Conservation (phyloP, 2,113 vertebrate species). For the Melanerpes formicivorus region DNA sequence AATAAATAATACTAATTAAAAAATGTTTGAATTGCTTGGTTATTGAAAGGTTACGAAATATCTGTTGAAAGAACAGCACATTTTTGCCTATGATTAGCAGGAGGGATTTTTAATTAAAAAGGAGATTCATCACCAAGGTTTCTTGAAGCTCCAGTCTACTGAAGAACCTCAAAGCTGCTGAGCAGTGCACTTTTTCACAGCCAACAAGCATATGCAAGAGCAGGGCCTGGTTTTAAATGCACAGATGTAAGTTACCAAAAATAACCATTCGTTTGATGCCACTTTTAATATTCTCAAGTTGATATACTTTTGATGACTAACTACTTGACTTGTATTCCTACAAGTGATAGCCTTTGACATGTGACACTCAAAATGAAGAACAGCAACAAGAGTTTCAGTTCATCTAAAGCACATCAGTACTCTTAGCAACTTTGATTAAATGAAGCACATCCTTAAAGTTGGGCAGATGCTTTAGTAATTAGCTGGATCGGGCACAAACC, state of each 20-base stretch:
- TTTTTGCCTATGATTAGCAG: not conserved
- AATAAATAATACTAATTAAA: not conserved
- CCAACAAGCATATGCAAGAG: not conserved
- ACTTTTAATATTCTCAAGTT: not conserved
- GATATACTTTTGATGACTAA: not conserved
- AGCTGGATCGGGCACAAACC: not conserved
- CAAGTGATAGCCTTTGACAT: not conserved
- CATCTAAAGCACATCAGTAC: not conserved
- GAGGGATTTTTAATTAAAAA: not conserved
- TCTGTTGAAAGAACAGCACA: not conserved
- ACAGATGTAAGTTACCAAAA: conserved; percentile 28
- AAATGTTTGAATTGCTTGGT: not conserved
- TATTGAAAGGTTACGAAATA: not conserved
- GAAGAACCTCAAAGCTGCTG: not conserved
- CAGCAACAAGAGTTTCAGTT: not conserved
- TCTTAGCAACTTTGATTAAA: conserved; percentile 9
- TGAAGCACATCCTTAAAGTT: not conserved
- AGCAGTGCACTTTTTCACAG: not conserved
- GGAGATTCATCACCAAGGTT: not conserved
- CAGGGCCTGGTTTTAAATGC: not conserved
- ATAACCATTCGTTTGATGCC: conserved; percentile 4
- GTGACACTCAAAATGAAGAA: not conserved
- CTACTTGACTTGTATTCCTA: not conserved
- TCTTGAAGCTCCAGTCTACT: not conserved
- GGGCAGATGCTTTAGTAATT: conserved; percentile 4